These are phyloP conservation scores for Homarus gammarus DNA, from an alignment of 2,888 invertebrate genomes.

Conservation along the genomic window DNA sequence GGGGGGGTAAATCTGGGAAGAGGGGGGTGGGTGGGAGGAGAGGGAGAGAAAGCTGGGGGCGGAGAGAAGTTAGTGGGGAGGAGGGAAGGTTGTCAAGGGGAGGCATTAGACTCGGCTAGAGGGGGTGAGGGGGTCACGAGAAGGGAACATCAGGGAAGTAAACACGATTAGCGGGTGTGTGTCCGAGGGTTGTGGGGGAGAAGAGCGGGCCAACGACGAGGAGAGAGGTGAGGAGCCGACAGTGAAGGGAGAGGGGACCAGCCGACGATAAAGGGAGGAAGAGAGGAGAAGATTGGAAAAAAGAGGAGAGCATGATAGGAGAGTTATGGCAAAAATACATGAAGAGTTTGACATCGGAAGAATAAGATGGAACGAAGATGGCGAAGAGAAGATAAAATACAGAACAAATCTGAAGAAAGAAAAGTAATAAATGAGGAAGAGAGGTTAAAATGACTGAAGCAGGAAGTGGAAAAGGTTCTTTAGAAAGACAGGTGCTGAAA, in stretches of 20 bases:
- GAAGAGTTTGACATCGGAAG: no score
- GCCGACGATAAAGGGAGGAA: no score
- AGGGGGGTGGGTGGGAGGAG: neutral
- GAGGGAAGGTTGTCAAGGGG: neutral
- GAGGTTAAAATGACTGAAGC: no score
- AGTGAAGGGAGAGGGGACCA: neutral
- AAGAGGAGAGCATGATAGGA: neutral
- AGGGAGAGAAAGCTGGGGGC: neutral
- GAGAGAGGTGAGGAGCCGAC: neutral
- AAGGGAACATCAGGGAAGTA: constrained; percentile 22
- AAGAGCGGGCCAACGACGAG: neutral
- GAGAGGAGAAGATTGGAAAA: neutral
- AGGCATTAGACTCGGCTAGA: neutral
- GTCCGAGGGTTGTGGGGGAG: neutral
- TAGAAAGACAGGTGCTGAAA: no score
- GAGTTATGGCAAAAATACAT: no score
- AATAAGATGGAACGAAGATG: no score
- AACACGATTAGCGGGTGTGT: constrained; percentile 48
- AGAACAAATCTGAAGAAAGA: neutral
- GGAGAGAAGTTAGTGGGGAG: neutral
- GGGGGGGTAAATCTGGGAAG: neutral
- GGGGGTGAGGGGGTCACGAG: constrained; percentile 24
- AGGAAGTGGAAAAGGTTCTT: no score
- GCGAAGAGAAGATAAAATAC: neutral
- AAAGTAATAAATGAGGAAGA: neutral